Percentiles rank a stretch among this genome's conserved stretches.
These are phyloP conservation scores for Equus quagga DNA, from an alignment of 2,113 vertebrate genomes.

Conservation along the genomic window DNA sequence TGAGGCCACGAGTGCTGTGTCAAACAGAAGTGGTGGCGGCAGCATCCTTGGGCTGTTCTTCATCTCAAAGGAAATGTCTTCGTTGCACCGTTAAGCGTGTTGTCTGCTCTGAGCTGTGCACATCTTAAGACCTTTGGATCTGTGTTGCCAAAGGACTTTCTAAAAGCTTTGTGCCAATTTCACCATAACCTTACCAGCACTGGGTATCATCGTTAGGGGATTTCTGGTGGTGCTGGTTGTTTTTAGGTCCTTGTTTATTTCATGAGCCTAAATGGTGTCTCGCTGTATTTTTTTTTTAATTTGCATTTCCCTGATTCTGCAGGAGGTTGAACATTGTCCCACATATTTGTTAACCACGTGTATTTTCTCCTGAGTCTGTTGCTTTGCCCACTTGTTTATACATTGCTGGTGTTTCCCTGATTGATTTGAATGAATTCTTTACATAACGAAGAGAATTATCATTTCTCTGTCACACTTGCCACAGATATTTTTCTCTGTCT, in stretches of 20 bases:
- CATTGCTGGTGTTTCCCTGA: background rate
- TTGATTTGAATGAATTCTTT: background rate
- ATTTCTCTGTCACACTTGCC: background rate
- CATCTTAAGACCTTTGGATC: background rate
- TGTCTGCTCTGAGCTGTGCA: background rate
- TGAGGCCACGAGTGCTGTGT: background rate
- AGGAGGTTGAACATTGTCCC: background rate
- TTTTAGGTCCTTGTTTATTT: background rate
- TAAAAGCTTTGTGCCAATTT: background rate
- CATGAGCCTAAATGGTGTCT: background rate
- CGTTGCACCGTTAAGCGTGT: rapidly evolving
- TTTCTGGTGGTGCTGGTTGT: background rate
- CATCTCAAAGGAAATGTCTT: background rate
- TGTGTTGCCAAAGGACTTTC: background rate
- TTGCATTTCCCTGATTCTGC: background rate
- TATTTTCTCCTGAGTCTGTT: background rate
- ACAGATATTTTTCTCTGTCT: background rate
- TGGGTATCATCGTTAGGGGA: background rate
- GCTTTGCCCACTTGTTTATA: background rate
- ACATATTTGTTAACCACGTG: background rate
- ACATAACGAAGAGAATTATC: background rate
- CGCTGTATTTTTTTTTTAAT: background rate
- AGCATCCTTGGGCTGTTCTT: background rate
- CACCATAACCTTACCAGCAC: background rate
- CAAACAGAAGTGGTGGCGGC: rapidly evolving